Evolutionary conservation across 2,113 vertebrate species (phyloP), one percentile per base, ranked within the genome.

Genomic region (Pleuronectes platessa): DNA sequence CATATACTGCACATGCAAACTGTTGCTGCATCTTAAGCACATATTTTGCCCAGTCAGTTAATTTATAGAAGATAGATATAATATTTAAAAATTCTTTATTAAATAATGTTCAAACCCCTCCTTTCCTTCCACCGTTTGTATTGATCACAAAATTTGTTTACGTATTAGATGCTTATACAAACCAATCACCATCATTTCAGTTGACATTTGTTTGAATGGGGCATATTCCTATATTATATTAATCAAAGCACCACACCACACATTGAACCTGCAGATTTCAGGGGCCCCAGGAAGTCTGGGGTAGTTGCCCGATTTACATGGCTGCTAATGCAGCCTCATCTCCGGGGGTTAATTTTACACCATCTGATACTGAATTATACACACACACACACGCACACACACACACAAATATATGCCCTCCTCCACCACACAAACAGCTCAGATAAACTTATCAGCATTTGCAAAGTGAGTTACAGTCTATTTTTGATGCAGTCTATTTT

Each of bases 401-500:
- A 27, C 26, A 27, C 26, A 27, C 35, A 66, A 14, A 67, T 37
- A 71, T 37, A 61, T 24, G 65, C 21, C 71, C 40, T 62, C 45
- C 23, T 31, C 31, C 65, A 24, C 27, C 45, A 40, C 49, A 63
- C 18, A 76, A 9, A 81, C 47, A 71, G 72, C 71, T 68, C 71
- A 75, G 47, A 72, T 61, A 71, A 82, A 87, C 73, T 83, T 84
- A 79, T 69, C 20, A 76, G 60, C 73, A 56, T 87, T 83, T 75
- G 27, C 56, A 87, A 86, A 85, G 62, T 70, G 76, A 84, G 65
- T 81, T 82, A 81, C 56, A 56, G 71, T 76, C 81, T 90, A 80
- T 56, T 88, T 86, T 81, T 64, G 49, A 81, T 42, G 31, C 62
- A 61, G 8, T 13, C 81, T 87, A 87, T 91, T 86, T 89, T 76